Evolutionary conservation across 2,888 invertebrate species (phyloP), one percentile per base, ranked within the genome.

Genomic region (Ophion obscuratus): DNA sequence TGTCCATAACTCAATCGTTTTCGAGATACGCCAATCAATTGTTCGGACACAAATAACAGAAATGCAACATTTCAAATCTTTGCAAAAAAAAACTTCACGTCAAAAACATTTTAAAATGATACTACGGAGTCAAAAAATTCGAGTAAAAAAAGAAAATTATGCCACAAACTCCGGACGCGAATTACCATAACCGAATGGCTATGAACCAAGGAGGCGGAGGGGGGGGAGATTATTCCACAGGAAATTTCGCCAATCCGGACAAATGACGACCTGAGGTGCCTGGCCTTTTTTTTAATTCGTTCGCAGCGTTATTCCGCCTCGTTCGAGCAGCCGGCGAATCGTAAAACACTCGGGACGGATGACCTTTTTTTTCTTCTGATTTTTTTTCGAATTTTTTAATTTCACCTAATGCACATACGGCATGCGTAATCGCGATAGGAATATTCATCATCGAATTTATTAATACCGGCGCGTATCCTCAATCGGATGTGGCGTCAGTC

Each of bases 401-500:
- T 53, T 14, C 53, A 53, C 53, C n/a, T 36, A 67, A 66, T 83
- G 73, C 78, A 75, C 77, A 78, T 78, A 66, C 62, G 57, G 78
- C n/a, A 76, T 62, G 83, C 77, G 64, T 86, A 86, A 84, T 83
- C 27, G 59, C 64, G 31, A 36, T 68, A 67, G 77, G 86, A 86
- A 86, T 86, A 86, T 86, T 83, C 86, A 83, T 83, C 81, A 78
- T 68, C 78, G 86, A 84, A 86, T 86, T 81, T 78, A 86, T 86
- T 84, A 86, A 84, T 84, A 86, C 83, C 83, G 66, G 74, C 81
- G 75, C 67, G 75, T 53, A 17, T 83, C 59, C 61, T 81, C 81
- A 47, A 86, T 86, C 81, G 59, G 75, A 62, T 61, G 40, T 40
- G 64, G 74, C 31, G 59, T 66, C 79, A 31, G 76, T 59, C 47